A percentile compares a stretch with the other conserved stretches of the same genome.
These are phyloP conservation scores for Phrynosoma platyrhinos DNA, from an alignment of 2,113 vertebrate genomes.

Conservation along the genomic window DNA sequence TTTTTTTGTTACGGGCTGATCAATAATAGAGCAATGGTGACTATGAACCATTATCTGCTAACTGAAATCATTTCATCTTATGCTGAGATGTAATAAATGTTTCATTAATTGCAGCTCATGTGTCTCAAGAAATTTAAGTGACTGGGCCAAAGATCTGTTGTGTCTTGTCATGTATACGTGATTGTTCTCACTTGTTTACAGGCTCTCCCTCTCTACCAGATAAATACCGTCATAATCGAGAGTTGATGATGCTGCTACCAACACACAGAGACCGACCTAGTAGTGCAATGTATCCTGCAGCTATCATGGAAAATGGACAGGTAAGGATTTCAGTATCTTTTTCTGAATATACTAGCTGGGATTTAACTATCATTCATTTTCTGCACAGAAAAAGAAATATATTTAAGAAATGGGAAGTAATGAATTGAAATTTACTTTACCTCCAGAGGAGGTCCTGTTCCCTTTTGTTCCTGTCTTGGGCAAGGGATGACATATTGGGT, in stretches of 20 bases:
- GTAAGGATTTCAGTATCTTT: slow-evolving; percentile 64
- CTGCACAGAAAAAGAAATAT: background rate
- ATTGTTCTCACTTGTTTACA: slow-evolving; percentile 86
- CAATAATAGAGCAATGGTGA: slow-evolving; percentile 30
- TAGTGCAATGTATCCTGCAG: slow-evolving; percentile 91
- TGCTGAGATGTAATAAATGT: slow-evolving; percentile 57
- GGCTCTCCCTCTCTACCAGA: slow-evolving; percentile 96
- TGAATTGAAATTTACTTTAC: background rate
- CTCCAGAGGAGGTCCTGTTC: background rate
- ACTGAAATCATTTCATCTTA: slow-evolving; percentile 51
- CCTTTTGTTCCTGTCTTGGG: background rate
- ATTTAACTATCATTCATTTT: background rate
- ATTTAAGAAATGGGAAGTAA: background rate
- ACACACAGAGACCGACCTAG: slow-evolving; percentile 89
- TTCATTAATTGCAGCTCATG: slow-evolving; percentile 23
- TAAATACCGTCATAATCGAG: slow-evolving; percentile 93
- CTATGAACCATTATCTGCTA: slow-evolving; percentile 40
- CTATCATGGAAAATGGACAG: slow-evolving; percentile 92
- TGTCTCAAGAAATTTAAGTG: slow-evolving; percentile 40
- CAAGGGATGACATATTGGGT: background rate
- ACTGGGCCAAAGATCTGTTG: slow-evolving; percentile 65
- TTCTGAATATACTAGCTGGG: background rate
- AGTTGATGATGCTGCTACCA: slow-evolving; percentile 92
- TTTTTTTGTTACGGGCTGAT: background rate
- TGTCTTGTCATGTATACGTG: slow-evolving; percentile 81